Conservation (phyloP, 2,888 invertebrate species). For the Xestia xanthographa region DNA sequence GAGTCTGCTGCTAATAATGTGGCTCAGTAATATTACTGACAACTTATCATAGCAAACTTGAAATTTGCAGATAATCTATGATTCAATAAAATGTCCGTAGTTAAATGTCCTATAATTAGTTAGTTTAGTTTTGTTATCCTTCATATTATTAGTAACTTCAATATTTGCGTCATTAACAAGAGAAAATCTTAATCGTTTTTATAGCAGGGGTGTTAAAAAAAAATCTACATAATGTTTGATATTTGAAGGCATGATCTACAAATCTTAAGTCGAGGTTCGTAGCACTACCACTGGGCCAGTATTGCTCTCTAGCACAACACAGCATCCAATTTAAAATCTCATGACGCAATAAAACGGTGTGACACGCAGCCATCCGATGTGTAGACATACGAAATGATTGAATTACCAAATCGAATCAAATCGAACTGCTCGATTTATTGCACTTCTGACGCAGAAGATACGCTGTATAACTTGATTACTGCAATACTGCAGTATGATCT, state of each 20-base stretch:
- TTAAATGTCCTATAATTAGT: too few relatives aligned
- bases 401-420: slow-evolving; percentile 67
- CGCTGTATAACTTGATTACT: slow-evolving; percentile 15
- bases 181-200: neutral
- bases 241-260: neutral
- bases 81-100: neutral
- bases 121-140: neutral
- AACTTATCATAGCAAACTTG: neutral
- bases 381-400: slow-evolving; percentile 61
- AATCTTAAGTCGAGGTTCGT: neutral
- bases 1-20: neutral
- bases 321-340: neutral
- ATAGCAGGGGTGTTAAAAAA: too few relatives aligned
- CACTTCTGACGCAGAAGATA: slow-evolving; percentile 45
- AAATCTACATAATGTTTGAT: neutral
- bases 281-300: neutral
- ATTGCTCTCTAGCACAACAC: neutral
- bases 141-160: neutral
- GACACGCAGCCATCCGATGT: slow-evolving; percentile 37
- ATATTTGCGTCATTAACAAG: neutral
- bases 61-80: neutral
- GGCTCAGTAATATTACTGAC: neutral
- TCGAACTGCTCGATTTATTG: slow-evolving; percentile 63
- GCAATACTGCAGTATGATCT: neutral
- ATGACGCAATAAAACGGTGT: slow-evolving; percentile 46